phyloP scores from a whole-genome alignment of 2,113 vertebrate species.

The rabbit (Oryctolagus cuniculus) region mOryCun1.1 NC_091439.1:82848501-82849000 shows the following conservation, averaged over 20 bases:
- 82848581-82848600: slow-evolving; percentile 26
- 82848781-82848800: background rate
- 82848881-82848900: background rate
- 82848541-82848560: background rate
- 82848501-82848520: slow-evolving; percentile 61
- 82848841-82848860: background rate
- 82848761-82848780: background rate
- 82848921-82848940: slow-evolving; percentile 27
- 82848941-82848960: slow-evolving; percentile 37
- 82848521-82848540: slow-evolving; percentile 31
- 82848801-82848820: background rate
- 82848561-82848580: slow-evolving; percentile 3
- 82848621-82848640: background rate
- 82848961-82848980: background rate
- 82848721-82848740: background rate
- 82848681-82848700: slow-evolving; percentile 21
- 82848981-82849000: slow-evolving; percentile 28
- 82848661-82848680: slow-evolving; percentile 17
- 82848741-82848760: background rate
- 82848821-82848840: background rate
- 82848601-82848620: slow-evolving; percentile 26
- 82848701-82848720: background rate
- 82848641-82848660: background rate
- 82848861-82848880: slow-evolving; percentile 50
- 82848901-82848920: slow-evolving; percentile 34